Percentiles rank a stretch among this genome's conserved stretches.
Conservation (phyloP, 2,797 vertebrate genomes). For the Lacerta agilis region DNA sequence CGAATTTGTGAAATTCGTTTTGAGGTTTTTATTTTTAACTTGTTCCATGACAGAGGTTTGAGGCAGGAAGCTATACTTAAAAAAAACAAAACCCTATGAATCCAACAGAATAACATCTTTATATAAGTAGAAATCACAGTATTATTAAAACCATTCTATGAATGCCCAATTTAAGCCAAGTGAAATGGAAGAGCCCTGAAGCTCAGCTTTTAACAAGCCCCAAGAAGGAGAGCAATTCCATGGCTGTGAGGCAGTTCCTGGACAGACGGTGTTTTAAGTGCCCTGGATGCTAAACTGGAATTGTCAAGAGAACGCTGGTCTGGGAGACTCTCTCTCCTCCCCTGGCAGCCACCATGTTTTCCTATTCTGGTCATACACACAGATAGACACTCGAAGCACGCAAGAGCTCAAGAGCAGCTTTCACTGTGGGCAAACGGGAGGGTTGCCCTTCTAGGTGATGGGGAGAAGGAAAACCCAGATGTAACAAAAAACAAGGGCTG, state of each 20-base stretch:
- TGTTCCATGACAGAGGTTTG: not conserved
- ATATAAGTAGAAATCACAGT: not conserved
- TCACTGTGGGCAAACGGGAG: too few species aligned
- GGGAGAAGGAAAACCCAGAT: too few species aligned
- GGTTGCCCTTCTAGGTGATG: too few species aligned
- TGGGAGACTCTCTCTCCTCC: not conserved
- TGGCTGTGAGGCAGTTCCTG: not conserved
- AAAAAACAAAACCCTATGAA: not conserved
- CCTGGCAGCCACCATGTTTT: too few species aligned
- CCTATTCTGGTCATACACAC: too few species aligned
- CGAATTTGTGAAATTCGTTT: not conserved
- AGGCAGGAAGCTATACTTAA: not conserved
- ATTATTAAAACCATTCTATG: not conserved
- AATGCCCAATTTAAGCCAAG: not conserved
- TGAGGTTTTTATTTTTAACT: not conserved
- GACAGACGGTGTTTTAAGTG: not conserved
- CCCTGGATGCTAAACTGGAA: not conserved
- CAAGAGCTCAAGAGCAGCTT: too few species aligned
- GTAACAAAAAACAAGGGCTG: too few species aligned
- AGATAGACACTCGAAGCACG: too few species aligned
- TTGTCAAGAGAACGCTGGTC: not conserved
- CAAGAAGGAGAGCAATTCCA: not conserved
- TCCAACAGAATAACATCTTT: not conserved
- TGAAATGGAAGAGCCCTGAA: not conserved
- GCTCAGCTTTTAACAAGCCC: not conserved